Base-by-base conservation (phyloP, 2,888 invertebrate species). In the Archips crataeganus region DNA sequence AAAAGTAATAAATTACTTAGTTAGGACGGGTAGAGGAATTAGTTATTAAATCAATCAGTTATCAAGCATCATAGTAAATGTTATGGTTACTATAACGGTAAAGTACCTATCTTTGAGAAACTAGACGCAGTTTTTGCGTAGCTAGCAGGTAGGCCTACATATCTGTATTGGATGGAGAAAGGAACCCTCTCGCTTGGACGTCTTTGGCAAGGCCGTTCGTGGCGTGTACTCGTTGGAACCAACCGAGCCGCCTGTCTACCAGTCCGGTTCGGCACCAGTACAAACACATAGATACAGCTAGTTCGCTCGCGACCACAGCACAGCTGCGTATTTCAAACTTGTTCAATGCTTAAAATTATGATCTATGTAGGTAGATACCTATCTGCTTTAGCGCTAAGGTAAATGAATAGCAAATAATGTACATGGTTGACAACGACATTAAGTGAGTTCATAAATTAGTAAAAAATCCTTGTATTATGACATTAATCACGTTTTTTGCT, bases 201-300 rank as follows among this genome's bases (percentile, higher is more conserved):
- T 84, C 88, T 88, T 88, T 87, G 87, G 84, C 88, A 89, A 88
- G 88, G 89, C 85, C 87, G 89, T 83, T 81, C 78, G 81, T 81
- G 82, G 67, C 73, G 51, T 68, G 68, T 64, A 49, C 67, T 73
- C 66, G 65, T 66, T 70, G 70, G 61, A 80, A 77, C 73, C 66
- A 62, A 74, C 77, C 81, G 74, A 78, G 80, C 81, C 83, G 79
- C 81, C 77, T 79, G 82, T 78, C 82, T 80, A 79, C 78, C 77
- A 79, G 80, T 77, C 79, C 77, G 73, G 75, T 75, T 68, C 51
- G 61, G 66, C 15, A 47, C 32, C 57, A 57, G 11, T 65, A 61
- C 49, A 71, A 32, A 71, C 63, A 59, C 59, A 23, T 57, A 47
- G 36, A 42, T 71, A 66, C 42, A n/a, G 47, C 47, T 57, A 68